Base-by-base conservation (phyloP, 1,140 invertebrate species). In the Babylonia areolata region DNA sequence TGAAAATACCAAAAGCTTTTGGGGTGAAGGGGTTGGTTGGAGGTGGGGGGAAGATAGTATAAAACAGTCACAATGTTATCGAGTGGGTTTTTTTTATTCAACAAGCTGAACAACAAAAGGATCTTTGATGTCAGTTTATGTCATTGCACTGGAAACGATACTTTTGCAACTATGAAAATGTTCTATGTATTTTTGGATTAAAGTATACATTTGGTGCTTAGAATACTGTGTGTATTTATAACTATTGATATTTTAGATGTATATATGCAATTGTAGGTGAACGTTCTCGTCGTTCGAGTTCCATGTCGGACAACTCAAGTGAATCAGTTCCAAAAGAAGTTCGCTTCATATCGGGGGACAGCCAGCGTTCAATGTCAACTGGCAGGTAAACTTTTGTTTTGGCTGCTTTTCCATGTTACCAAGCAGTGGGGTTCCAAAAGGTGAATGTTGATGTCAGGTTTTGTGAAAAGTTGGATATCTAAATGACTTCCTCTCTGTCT, bases 261-360 rank as follows among this genome's bases (percentile, higher is more conserved):
- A 42, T 79, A 12, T 37, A 35, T 73, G 5, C 0, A 35, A 28
- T 83, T 3, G 77, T 78, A 85, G 85, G 86, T 20, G 80, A 86
- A 23, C 58, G 86, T 46, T 87, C 82, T 82, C 86, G 87, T 23
- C 81, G 85, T 28, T 91, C 90, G 12, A 90, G 89, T 77, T 90
- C 90, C 39, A 69, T 90, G 78, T 91, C 90, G 35, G 88, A 85
- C 46, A 88, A 90, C 39, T 91, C 90, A 15, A 86, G 75, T 81
- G 90, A 91, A 51, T 91, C 90, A n/a, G 73, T 58, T 37, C 81
- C 87, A 23, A 88, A 88, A 81, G 90, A 90, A 81, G 87, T 88
- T 6, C 85, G 80, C 35, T 90, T 90, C 80, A 80, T 90, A 33
- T 88, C 87, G 28, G 83, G 85, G 28, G 88, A 89, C 31, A 84